Base-by-base conservation (phyloP, 2,888 invertebrate genomes). In the Tinea semifulvella region DNA sequence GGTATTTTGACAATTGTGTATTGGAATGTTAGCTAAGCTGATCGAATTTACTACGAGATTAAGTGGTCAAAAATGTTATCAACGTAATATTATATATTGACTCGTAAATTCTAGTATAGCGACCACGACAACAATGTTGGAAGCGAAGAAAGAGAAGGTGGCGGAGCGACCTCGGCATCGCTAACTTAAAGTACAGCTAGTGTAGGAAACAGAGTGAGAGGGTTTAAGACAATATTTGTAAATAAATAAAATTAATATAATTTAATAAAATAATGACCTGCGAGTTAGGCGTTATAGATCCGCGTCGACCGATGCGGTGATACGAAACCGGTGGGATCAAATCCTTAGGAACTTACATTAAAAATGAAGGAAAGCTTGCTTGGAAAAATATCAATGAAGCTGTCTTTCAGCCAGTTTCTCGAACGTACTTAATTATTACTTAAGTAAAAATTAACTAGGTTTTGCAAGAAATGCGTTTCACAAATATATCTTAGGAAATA, bases 191-290 rank as follows among this genome's bases (percentile, higher is more conserved):
- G 71, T 79, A 76, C 75, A 68, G 67, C 19, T 79, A 79, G 77
- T 56, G 61, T 65, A 79, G 76, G 76, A 75, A 74, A 73, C 79
- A 77, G 80, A 81, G 80, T 74, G 81, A 79, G 80, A 80, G 79
- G 81, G 79, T 79, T 80, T 71, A 80, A 80, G 82, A 82, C 82
- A 82, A 82, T 82, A 82, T 82, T 79, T 81, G 81, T 81, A 82
- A 73, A 79, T 80, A 80, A 69, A 20, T 42, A 46, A 26, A 35
- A 68, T 71, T 75, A 74, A 73, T 68, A 62, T 36, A n/a, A n/a
- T n/a, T n/a, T n/a, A n/a, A n/a, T n/a, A n/a, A n/a, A 16, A 75
- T 80, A 77, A 75, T 72, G 61, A 70, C 74, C 75, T 76, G 75
- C 63, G 59, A 66, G 63, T 66, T 65, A 74, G 76, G 74, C 67